Evolutionary conservation across 2,888 invertebrate genomes (phyloP), one percentile per base, ranked within the genome.

Genomic region (Epistrophe eligans): DNA sequence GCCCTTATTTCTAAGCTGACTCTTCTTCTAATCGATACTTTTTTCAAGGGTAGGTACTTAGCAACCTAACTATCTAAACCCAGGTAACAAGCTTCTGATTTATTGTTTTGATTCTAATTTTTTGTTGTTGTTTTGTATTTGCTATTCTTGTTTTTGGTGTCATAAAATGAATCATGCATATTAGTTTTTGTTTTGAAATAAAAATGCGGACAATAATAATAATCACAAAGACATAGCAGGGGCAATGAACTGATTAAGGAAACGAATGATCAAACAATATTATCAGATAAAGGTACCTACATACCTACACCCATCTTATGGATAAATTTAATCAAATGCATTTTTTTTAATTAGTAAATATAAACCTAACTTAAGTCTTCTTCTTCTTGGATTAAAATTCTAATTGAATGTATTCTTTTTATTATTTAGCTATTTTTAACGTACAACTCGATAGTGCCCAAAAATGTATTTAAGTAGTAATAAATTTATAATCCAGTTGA

Each of bases 171-270:
- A 28, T 64, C 28, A 45, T n/a, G 6, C 38, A 24, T 4, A 43
- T 2, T 28, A 19, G 43, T n/a, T 64, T 66, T 40, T 66, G 66
- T 66, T 66, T 48, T 66, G 48, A 66, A 64, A 5, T 0, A 6
- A 48, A 48, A 66, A 28, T 1, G n/a, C 6, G 7, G 64, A 6
- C 19, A 24, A 15, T 28, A 17, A n/a, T 17, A 64, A 15, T 28
- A 6, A 28, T n/a, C 45, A 45, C 0, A 8, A 0, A 17, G 10
- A 64, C 17, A 17, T 24, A 10, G 10, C 11, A 50, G 50, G 50
- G 50, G 11, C 50, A 67, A 67, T 50, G 38, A 67, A 67, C 67
- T 67, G 50, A 19, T 50, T 50, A 35, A 35, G 35, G 11, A 5
- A 17, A 32, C 17, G 2, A 15, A 15, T 35, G 28, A 13, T 45